phyloP scores from a whole-genome alignment of 2,888 invertebrate genomes.

The Sicus ferrugineus region DNA sequence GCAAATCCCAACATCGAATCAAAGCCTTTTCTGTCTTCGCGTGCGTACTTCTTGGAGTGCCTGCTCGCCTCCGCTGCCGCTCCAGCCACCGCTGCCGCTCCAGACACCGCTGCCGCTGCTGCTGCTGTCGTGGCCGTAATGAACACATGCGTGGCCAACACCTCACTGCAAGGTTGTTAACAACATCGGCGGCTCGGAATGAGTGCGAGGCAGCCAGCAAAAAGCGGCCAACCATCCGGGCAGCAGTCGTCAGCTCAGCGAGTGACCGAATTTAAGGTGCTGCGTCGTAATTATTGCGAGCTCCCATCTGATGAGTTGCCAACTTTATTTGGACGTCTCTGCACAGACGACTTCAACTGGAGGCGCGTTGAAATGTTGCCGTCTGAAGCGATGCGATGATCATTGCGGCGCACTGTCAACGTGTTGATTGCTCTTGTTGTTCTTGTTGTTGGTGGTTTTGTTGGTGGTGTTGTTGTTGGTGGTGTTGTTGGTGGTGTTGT shows the following conservation, averaged over 20 bases:
- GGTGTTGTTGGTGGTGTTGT: background rate
- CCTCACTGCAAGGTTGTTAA: constrained; percentile 29
- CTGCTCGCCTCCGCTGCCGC: background rate
- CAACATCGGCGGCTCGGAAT: constrained; percentile 6
- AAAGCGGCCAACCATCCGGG: background rate
- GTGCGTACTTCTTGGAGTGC: background rate
- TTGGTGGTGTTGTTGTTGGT: background rate
- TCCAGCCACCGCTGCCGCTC: background rate
- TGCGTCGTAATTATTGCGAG: background rate
- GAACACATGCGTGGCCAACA: constrained; percentile 25
- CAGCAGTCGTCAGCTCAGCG: too few relatives aligned
- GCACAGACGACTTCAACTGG: background rate
- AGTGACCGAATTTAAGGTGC: constrained; percentile 7
- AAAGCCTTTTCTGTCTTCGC: background rate
- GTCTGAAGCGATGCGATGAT: background rate
- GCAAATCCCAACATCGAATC: background rate
- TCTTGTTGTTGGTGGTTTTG: background rate
- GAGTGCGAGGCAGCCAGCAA: background rate
- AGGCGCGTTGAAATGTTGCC: background rate
- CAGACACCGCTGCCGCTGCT: background rate
- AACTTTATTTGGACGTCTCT: background rate
- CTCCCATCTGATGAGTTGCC: background rate
- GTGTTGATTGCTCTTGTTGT: constrained; percentile 24
- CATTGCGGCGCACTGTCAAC: background rate
- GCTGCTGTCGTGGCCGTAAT: background rate